phyloP scores from a whole-genome alignment of 1,140 invertebrate species.

The Paralvinella palmiformis region DNA sequence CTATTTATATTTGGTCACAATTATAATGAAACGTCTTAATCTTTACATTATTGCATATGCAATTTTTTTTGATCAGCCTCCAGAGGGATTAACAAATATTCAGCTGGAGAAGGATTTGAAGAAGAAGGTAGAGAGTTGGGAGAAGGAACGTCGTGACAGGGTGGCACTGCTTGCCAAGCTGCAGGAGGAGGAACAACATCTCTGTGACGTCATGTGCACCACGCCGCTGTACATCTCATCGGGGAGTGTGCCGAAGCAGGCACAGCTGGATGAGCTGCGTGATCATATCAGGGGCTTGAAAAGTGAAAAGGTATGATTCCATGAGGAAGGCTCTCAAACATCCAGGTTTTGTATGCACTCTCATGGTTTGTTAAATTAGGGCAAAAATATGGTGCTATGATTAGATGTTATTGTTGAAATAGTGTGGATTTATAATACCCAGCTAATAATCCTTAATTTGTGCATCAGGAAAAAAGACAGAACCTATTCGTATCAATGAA shows the following conservation, averaged over 20 bases:
- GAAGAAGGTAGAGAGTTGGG: constrained; percentile 27
- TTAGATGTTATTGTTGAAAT: no score
- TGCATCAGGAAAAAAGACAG: constrained; percentile 23
- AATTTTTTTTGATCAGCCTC: constrained; percentile 18
- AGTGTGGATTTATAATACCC: no score
- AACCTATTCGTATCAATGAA: constrained; percentile 30
- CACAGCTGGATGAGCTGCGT: constrained; percentile 36
- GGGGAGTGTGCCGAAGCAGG: constrained; percentile 30
- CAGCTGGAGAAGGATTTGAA: constrained; percentile 37
- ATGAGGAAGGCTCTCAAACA: no score
- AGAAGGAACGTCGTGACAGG: constrained; percentile 31
- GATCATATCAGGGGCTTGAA: constrained; percentile 30
- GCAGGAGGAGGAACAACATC: constrained; percentile 30
- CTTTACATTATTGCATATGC: background rate
- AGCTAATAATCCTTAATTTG: background rate
- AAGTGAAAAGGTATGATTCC: constrained; percentile 32
- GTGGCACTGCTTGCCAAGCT: constrained; percentile 27
- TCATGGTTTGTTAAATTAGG: no score
- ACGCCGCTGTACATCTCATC: constrained; percentile 41
- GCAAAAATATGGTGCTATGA: no score
- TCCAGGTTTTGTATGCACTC: no score
- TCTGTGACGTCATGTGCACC: constrained; percentile 34
- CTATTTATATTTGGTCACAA: background rate
- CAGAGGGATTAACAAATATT: constrained; percentile 28
- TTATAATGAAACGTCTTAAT: background rate